Conservation (phyloP, 1,140 invertebrate genomes). For the Apis cerana region DNA sequence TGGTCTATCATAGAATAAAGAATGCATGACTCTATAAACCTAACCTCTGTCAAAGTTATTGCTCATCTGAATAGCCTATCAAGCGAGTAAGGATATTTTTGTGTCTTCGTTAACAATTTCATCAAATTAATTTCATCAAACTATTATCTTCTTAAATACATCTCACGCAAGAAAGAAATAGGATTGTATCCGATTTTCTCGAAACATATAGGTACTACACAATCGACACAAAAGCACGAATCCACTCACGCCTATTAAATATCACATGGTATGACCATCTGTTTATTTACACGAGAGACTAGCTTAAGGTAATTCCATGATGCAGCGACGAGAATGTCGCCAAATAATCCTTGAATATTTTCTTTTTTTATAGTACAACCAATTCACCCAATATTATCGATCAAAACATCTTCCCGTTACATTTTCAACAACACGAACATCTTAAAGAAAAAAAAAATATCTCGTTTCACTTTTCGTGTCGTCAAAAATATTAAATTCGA, state of each 20-base stretch:
- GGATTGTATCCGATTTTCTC: neutral
- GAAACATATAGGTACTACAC: neutral
- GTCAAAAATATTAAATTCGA: neutral
- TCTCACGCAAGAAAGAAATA: neutral
- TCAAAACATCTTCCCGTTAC: neutral
- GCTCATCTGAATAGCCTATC: no score
- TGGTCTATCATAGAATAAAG: no score
- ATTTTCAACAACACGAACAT: neutral
- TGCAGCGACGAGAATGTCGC: slow-evolving; percentile 34
- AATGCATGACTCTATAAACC: no score
- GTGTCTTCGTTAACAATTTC: no score
- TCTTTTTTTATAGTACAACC: slow-evolving; percentile 39
- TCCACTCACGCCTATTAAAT: slow-evolving; percentile 60
- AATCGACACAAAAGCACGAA: neutral
- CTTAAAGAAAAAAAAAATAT: neutral
- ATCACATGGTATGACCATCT: slow-evolving; percentile 77
- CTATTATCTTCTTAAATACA: no score
- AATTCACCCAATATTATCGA: neutral
- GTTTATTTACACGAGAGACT: slow-evolving; percentile 71
- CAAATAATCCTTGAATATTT: slow-evolving; percentile 11
- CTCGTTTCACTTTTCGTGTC: neutral
- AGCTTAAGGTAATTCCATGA: slow-evolving; percentile 69
- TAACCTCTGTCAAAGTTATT: no score
- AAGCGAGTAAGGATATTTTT: no score
- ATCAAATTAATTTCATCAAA: no score